Evolutionary conservation across 2,888 invertebrate species (phyloP).

Genomic region (Leptinotarsa rubiginosa): DNA sequence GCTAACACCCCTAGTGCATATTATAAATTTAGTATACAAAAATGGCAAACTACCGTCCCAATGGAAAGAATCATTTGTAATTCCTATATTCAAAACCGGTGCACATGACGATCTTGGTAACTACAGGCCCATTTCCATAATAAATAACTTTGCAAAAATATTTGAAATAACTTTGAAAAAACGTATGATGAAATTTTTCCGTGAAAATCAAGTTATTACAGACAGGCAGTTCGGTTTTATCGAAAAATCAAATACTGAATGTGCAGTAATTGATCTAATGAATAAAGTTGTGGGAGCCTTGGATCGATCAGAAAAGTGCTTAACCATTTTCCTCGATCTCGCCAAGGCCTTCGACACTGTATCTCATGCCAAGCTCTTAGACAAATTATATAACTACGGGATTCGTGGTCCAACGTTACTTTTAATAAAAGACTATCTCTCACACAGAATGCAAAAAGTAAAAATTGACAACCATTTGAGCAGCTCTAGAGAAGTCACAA

Average conservation of each 20-base stretch:
- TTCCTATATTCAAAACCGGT: constrained; percentile 1
- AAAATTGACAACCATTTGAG: constrained; percentile 4
- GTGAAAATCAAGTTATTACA: not conserved
- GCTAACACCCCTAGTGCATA: not conserved
- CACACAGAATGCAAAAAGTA: not conserved
- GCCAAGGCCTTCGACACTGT: not conserved
- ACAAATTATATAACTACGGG: not conserved
- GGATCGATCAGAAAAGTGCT: not conserved
- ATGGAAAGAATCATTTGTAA: constrained; percentile 18
- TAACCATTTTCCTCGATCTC: not conserved
- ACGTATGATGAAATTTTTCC: not conserved
- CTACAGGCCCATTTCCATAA: constrained; percentile 19
- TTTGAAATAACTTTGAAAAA: constrained; percentile 17
- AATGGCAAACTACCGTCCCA: constrained; percentile 9
- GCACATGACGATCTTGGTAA: not conserved
- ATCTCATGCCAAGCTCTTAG: not conserved
- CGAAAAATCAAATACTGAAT: not conserved
- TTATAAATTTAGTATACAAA: constrained; percentile 1
- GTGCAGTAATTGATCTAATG: not conserved
- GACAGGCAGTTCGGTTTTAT: not conserved
- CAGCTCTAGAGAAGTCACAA: not conserved
- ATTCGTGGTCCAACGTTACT: not conserved
- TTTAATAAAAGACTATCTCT: not conserved
- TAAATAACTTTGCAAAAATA: constrained; percentile 23
- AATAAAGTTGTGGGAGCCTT: not conserved